These are phyloP conservation scores for Spodoptera littoralis DNA, from an alignment of 2,888 invertebrate genomes.

Conservation along the genomic window DNA sequence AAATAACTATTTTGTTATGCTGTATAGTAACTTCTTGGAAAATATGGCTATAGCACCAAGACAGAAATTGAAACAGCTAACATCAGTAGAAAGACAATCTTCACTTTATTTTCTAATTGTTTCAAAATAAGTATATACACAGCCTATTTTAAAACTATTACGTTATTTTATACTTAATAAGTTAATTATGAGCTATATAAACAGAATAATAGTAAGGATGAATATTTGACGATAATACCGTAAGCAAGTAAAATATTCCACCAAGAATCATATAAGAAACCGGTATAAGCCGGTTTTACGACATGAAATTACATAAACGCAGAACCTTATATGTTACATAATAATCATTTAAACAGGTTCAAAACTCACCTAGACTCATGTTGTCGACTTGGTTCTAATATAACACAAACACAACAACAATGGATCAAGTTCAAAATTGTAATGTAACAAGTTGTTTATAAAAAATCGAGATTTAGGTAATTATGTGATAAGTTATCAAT, in stretches of 20 bases:
- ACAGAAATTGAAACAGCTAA: too few species aligned
- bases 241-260: conserved; percentile 4
- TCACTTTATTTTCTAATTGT: too few species aligned
- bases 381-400: conserved; percentile 29
- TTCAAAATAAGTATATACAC: too few species aligned
- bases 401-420: conserved; percentile 30
- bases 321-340: background rate
- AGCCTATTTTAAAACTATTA: too few species aligned
- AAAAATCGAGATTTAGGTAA: conserved; percentile 27
- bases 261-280: conserved; percentile 2
- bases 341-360: conserved; percentile 8
- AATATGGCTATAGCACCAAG: too few species aligned
- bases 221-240: too few species aligned
- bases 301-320: conserved; percentile 1
- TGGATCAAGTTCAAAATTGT: conserved; percentile 40
- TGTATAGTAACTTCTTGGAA: too few species aligned
- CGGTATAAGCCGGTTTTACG: conserved; percentile 3
- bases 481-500: conserved; percentile 43
- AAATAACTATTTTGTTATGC: too few species aligned
- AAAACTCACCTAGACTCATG: conserved; percentile 61
- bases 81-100: too few species aligned
- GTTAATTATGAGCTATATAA: too few species aligned
- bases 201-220: too few species aligned
- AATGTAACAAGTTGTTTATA: conserved; percentile 33
- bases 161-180: too few species aligned